phyloP scores from a whole-genome alignment of 2,888 invertebrate genomes.

The Terebella lapidaria region DNA sequence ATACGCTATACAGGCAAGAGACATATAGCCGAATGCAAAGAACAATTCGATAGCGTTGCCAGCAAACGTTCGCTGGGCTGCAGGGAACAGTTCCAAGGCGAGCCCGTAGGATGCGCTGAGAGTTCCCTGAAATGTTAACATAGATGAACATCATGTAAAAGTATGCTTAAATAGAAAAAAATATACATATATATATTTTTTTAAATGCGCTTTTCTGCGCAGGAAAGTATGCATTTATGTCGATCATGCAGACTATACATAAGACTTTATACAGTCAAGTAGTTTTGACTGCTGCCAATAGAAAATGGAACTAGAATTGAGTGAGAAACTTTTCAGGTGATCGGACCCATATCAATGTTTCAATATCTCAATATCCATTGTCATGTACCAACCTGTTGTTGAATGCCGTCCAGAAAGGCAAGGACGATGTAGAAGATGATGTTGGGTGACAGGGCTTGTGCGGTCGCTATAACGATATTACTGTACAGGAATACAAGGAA shows the following conservation, averaged over 20 bases:
- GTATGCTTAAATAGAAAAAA: background rate
- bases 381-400: conserved; percentile 8
- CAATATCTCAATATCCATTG: too few relatives aligned
- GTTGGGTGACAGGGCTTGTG: conserved; percentile 4
- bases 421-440: background rate
- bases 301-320: too few relatives aligned
- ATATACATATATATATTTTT: background rate
- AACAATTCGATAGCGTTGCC: conserved; percentile 8
- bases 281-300: too few relatives aligned
- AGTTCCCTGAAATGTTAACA: conserved; percentile 3
- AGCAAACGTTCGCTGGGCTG: conserved; percentile 8
- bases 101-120: background rate
- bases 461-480: conserved; percentile 1
- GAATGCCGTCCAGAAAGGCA: conserved; percentile 6
- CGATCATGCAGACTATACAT: too few relatives aligned
- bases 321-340: too few relatives aligned
- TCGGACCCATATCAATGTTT: too few relatives aligned
- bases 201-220: background rate
- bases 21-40: conserved; percentile 9
- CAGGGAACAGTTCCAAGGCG: conserved; percentile 6
- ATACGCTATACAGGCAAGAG: conserved; percentile 4
- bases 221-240: background rate
- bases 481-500: conserved; percentile 7
- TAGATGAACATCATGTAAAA: background rate
- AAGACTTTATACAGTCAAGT: too few relatives aligned